Evolutionary conservation across 2,888 invertebrate species (phyloP).

Genomic region (Lasioglossum morio): DNA sequence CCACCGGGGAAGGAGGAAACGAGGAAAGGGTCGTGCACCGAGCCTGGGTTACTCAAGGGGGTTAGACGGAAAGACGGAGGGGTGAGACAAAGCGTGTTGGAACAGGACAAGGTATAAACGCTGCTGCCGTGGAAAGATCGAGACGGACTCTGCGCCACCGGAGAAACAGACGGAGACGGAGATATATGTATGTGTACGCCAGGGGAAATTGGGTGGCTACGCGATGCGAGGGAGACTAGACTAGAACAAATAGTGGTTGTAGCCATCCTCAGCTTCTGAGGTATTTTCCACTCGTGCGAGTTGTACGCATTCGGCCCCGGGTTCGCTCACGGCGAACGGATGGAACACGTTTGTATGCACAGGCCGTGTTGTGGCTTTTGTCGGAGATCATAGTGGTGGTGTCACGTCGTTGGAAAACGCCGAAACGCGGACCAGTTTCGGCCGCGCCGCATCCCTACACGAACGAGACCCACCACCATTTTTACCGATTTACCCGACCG

Average conservation of each 20-base stretch:
- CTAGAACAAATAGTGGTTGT: slow-evolving; percentile 81
- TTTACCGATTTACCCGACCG: neutral
- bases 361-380: slow-evolving; percentile 64
- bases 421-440: neutral
- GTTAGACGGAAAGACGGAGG: slow-evolving; percentile 60
- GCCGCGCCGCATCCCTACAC: neutral
- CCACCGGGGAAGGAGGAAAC: slow-evolving; percentile 46
- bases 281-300: slow-evolving; percentile 76
- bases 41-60: slow-evolving; percentile 66
- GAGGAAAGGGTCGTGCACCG: slow-evolving; percentile 65
- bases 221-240: slow-evolving; percentile 72
- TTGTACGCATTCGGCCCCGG: slow-evolving; percentile 61
- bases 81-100: slow-evolving; percentile 43
- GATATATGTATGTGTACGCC: neutral
- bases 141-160: neutral
- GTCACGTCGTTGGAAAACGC: slow-evolving; percentile 33
- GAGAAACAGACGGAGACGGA: neutral
- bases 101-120: slow-evolving; percentile 32
- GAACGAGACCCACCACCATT: neutral
- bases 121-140: slow-evolving; percentile 11
- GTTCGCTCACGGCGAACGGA: slow-evolving; percentile 49
- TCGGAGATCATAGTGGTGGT: slow-evolving; percentile 40
- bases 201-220: slow-evolving; percentile 72
- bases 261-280: slow-evolving; percentile 79
- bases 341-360: slow-evolving; percentile 61